Evolutionary conservation across 1,140 invertebrate species (phyloP).

Genomic region (Drosophila oshimai): DNA sequence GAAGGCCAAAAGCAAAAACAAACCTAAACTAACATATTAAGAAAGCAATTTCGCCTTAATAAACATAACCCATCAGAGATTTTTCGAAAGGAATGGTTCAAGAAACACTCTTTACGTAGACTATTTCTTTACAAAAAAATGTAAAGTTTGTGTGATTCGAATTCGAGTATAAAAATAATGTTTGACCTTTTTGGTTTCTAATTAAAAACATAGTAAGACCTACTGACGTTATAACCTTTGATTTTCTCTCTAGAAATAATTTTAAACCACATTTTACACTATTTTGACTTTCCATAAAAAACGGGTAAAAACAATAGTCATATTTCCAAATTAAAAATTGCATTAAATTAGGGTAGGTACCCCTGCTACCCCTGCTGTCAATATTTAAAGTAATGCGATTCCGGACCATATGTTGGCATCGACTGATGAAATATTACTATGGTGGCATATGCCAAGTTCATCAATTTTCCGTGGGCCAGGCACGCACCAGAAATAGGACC

Average conservation of each 20-base stretch:
- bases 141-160: no score
- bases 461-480: slow-evolving; percentile 11
- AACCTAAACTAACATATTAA: background rate
- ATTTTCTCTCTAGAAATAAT: background rate
- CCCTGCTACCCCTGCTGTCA: background rate
- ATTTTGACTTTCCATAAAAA: slow-evolving; percentile 1
- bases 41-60: no score
- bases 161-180: no score
- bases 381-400: background rate
- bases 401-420: slow-evolving; percentile 33
- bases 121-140: no score
- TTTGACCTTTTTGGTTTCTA: no score
- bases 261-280: background rate
- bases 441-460: slow-evolving; percentile 57
- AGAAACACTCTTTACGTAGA: no score
- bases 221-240: no score
- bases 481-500: slow-evolving; percentile 14
- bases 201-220: no score
- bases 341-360: background rate
- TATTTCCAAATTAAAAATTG: background rate
- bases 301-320: background rate
- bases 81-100: no score
- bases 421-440: slow-evolving; percentile 41
- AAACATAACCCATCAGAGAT: no score
- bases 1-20: background rate